Evolutionary conservation across 1,140 invertebrate species (phyloP).

Genomic region (Drosophila ercepeae): DNA sequence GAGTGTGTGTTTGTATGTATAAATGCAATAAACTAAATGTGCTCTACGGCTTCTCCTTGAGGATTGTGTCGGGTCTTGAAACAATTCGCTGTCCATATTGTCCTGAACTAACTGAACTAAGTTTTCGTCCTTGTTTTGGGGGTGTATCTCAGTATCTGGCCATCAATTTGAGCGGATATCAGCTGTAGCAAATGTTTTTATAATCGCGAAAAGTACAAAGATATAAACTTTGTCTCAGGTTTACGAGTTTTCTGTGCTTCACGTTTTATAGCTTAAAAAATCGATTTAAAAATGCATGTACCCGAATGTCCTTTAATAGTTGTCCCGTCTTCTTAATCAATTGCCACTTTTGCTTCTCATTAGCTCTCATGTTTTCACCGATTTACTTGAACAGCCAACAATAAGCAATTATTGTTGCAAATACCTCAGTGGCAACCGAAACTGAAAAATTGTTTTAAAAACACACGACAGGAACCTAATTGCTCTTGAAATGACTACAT

Average conservation of each 20-base stretch:
- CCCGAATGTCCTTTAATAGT: neutral
- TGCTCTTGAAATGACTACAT: slow-evolving; percentile 81
- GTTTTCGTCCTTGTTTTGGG: neutral
- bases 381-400: slow-evolving; percentile 9
- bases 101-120: neutral
- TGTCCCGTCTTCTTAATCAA: neutral
- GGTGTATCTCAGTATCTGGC: neutral
- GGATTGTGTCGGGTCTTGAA: slow-evolving; percentile 42
- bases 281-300: neutral
- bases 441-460: slow-evolving; percentile 54
- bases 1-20: slow-evolving; percentile 35
- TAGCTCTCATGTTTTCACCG: slow-evolving; percentile 23
- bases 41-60: slow-evolving; percentile 45
- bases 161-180: slow-evolving; percentile 67
- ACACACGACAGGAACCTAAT: slow-evolving; percentile 80
- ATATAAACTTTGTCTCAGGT: slow-evolving; percentile 39
- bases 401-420: slow-evolving; percentile 2
- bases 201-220: slow-evolving; percentile 49
- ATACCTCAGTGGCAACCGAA: slow-evolving; percentile 10
- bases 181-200: slow-evolving; percentile 78
- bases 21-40: slow-evolving; percentile 80
- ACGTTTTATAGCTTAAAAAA: neutral
- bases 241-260: slow-evolving; percentile 23
- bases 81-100: neutral
- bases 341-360: slow-evolving; percentile 3